phyloP scores from a whole-genome alignment of 2,797 vertebrate species.

The Nasua narica region DNA sequence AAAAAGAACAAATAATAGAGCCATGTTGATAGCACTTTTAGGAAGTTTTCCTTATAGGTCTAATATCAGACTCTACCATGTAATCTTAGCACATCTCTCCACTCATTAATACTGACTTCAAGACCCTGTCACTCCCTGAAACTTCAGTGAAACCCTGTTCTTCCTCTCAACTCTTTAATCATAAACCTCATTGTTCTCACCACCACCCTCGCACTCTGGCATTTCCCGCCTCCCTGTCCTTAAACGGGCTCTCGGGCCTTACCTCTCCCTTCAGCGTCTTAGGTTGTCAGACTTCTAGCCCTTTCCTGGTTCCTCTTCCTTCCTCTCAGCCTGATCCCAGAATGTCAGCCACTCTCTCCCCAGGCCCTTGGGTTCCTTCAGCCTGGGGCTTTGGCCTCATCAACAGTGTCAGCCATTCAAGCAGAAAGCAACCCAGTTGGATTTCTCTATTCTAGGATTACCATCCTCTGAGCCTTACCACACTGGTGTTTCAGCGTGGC shows the following conservation, averaged over 20 bases:
- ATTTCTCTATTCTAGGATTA: background rate
- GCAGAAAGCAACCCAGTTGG: background rate
- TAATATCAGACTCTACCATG: constrained; percentile 4
- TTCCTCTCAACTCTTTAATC: background rate
- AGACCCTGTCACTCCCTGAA: background rate
- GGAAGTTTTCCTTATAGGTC: constrained; percentile 32
- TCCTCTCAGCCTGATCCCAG: background rate
- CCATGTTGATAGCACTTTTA: constrained; percentile 32
- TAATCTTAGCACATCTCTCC: background rate
- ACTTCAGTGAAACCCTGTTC: too few relatives aligned
- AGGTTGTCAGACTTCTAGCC: background rate
- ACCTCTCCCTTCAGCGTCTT: background rate
- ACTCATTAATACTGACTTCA: background rate
- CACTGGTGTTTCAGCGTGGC: background rate
- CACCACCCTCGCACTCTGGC: background rate
- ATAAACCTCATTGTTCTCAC: background rate
- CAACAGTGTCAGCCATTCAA: background rate
- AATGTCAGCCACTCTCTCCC: background rate
- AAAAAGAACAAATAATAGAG: constrained; percentile 46
- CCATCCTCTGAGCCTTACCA: background rate
- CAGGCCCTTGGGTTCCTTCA: background rate
- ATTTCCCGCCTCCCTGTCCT: background rate
- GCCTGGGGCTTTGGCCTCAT: background rate
- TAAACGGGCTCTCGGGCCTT: background rate
- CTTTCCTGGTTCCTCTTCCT: background rate